Evolutionary conservation across 2,888 invertebrate species (phyloP), one percentile per base, ranked within the genome.

Genomic region (Torymus texanus): DNA sequence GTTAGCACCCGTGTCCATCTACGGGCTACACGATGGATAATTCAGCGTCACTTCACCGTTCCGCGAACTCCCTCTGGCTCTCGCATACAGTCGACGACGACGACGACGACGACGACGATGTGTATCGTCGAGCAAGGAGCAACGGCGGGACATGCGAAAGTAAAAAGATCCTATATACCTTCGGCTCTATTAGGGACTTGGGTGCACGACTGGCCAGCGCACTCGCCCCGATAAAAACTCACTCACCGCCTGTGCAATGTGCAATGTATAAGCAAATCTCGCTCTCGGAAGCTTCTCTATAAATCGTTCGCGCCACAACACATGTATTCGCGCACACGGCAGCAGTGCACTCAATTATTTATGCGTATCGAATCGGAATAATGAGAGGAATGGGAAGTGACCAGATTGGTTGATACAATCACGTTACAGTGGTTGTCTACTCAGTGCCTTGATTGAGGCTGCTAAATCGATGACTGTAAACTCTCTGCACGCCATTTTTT

Each of bases 31-130:
- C 83, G 86, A 84, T 83, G 84, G 87, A 87, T 86, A 86, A 86
- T 87, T 86, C 85, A 86, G 84, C 85, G 85, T 86, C 84, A 84
- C 85, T 86, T 84, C 84, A 84, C 85, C 83, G 83, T 85, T 84
- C 83, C 77, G 81, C 75, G 82, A 79, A 80, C 77, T 80, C 81
- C 41, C 41, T 41, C 29, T 29, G 3, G 29, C 29, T 3, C 10
- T 5, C 41, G 41, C 41, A 0, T 5, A 73, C 71, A 53, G 66
- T 68, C 66, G 79, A 67, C 67, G 79, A 75, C 75, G 41, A 41
- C 41, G 75, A 79, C 82, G 80, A 21, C 66, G 79, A 67, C 67
- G 79, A 75, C 75, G 8, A 41, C 41, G 75, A 79, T 83, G 80
- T 82, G 74, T 78, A 83, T 77, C 78, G 79, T 61, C 66, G 29